These are phyloP conservation scores for Shargacucullia verbasci DNA, from an alignment of 2,888 invertebrate species.

Conservation along the genomic window DNA sequence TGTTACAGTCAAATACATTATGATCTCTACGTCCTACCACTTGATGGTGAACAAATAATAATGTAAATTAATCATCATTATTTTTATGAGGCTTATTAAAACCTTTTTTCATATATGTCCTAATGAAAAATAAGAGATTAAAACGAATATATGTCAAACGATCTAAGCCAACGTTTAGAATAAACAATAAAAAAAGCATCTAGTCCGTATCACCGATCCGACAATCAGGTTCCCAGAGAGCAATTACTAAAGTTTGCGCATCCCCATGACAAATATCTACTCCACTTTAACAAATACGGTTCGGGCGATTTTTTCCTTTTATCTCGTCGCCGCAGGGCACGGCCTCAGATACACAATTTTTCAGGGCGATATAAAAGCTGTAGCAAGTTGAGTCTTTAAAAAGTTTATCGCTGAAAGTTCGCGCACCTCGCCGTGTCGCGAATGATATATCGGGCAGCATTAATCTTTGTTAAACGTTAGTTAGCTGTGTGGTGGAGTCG, in stretches of 20 bases:
- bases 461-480: slow-evolving; percentile 84
- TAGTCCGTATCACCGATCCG: slow-evolving; percentile 46
- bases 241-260: slow-evolving; percentile 81
- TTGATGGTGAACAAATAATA: too few species aligned
- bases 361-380: slow-evolving; percentile 83
- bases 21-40: too few species aligned
- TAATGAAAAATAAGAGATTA: too few species aligned
- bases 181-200: slow-evolving; percentile 37
- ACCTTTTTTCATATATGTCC: too few species aligned
- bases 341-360: slow-evolving; percentile 85
- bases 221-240: slow-evolving; percentile 74
- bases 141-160: slow-evolving; percentile 5
- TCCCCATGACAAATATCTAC: slow-evolving; percentile 84
- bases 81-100: too few species aligned
- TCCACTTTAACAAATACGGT: slow-evolving; percentile 83
- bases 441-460: slow-evolving; percentile 84
- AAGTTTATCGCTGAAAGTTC: slow-evolving; percentile 86
- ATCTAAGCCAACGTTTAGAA: slow-evolving; percentile 31
- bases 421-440: slow-evolving; percentile 79
- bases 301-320: slow-evolving; percentile 81
- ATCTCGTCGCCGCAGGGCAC: slow-evolving; percentile 83
- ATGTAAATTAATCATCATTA: too few species aligned
- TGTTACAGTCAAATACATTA: too few species aligned
- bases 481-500: slow-evolving; percentile 69
- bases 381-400: slow-evolving; percentile 85